Base-by-base conservation (phyloP, 2,888 invertebrate species). In the Nomada ruficornis region DNA sequence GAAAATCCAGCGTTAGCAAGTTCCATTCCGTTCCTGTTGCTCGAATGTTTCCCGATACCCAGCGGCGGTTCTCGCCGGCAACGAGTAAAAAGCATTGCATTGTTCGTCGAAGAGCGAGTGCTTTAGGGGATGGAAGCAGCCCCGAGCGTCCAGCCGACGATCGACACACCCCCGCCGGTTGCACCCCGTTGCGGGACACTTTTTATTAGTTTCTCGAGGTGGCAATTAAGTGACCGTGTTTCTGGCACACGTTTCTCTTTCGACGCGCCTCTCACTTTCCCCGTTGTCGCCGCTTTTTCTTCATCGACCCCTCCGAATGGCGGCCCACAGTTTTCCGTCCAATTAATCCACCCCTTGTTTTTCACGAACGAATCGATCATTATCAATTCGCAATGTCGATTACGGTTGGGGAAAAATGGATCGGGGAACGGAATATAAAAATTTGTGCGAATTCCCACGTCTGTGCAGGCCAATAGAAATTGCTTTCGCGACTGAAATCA, bases 171-270 rank as follows among this genome's bases (percentile, higher is more conserved):
- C 65, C 69, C 47, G 23, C 10, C 20, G 44, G 57, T 54, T 64
- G 59, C 57, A 57, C 55, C 57, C 62, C 11, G 57, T 42, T 54
- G 85, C 70, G 77, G 83, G 86, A 85, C 86, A 88, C 89, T 90
- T 90, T 91, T 91, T 92, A 91, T 92, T 91, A 90, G 89, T 91
- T 91, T 86, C 88, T 89, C 86, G 86, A 90, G 88, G 84, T 89
- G 83, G 86, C 89, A 83, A 89, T 90, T 89, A 89, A 91, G 89
- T 85, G 87, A 80, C 87, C 85, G 87, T 88, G 84, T 85, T 87
- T 86, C 87, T 87, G 82, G 78, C 86, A 77, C 82, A 65, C 77
- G 83, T 73, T 72, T 65, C 76, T 67, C 73, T 76, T 69, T 75
- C 80, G 71, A 73, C 64, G 65, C 73, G 42, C 18, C 65, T 55